Percentiles rank a stretch among this genome's conserved stretches.
phyloP scores from a whole-genome alignment of 1,140 invertebrate species.

The Thaumatotibia leucotreta region DNA sequence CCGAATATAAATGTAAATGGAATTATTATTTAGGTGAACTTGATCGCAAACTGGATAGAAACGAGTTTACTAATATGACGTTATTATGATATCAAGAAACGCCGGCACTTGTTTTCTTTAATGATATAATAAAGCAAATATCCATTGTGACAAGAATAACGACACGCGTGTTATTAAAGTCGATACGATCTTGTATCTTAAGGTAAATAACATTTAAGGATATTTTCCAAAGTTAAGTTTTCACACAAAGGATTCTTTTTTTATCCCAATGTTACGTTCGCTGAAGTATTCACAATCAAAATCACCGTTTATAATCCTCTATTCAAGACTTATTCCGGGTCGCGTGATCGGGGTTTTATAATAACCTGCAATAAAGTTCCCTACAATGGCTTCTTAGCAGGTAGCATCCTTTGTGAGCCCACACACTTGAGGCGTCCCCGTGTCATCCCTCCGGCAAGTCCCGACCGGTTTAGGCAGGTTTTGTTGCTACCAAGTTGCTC shows the following conservation, averaged over 20 bases:
- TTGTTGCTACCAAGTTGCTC: neutral
- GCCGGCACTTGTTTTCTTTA: conserved; percentile 24
- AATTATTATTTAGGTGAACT: neutral
- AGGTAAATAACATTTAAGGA: neutral
- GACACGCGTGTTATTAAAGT: neutral
- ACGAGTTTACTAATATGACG: neutral
- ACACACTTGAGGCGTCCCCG: neutral
- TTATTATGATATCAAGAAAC: neutral
- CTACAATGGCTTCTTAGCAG: neutral
- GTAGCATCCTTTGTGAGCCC: neutral
- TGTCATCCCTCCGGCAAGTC: neutral
- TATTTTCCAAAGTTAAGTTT: neutral
- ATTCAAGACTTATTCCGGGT: conserved; percentile 6
- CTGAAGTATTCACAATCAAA: neutral
- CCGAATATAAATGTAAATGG: neutral
- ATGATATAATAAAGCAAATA: conserved; percentile 25
- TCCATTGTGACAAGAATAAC: neutral
- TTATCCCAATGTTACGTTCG: neutral
- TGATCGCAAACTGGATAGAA: neutral
- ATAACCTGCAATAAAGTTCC: conserved; percentile 9
- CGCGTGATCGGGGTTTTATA: neutral
- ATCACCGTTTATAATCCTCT: conserved; percentile 3
- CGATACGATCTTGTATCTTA: neutral
- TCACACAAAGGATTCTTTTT: neutral
- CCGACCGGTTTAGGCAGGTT: neutral